Percentiles rank a stretch among this genome's conserved stretches.
phyloP scores from a whole-genome alignment of 2,888 invertebrate species.

The Amphimallon solstitiale region DNA sequence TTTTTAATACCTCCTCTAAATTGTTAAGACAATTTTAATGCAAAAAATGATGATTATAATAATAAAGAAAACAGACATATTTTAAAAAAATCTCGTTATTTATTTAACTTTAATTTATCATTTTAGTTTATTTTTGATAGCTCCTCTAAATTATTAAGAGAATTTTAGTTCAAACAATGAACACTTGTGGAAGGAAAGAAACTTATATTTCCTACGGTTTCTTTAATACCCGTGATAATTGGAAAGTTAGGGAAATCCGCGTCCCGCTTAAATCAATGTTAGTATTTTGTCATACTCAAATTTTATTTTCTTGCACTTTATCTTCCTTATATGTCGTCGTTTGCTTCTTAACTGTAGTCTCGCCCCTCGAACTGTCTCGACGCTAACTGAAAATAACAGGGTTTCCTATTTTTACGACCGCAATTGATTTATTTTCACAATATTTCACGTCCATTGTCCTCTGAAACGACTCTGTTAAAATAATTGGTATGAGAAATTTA shows the following conservation, averaged over 20 bases:
- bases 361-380: slow-evolving; percentile 38
- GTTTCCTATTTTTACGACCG: slow-evolving; percentile 53
- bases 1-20: too few relatives aligned
- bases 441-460: slow-evolving; percentile 44
- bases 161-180: too few relatives aligned
- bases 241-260: slow-evolving; percentile 35
- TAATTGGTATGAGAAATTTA: slow-evolving; percentile 30
- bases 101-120: too few relatives aligned
- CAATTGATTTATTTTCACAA: slow-evolving; percentile 47
- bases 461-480: slow-evolving; percentile 7
- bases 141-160: too few relatives aligned
- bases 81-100: too few relatives aligned
- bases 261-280: slow-evolving; percentile 53
- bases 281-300: slow-evolving; percentile 60
- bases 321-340: slow-evolving; percentile 61
- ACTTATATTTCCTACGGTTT: too few relatives aligned
- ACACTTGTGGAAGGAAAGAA: too few relatives aligned
- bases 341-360: slow-evolving; percentile 52
- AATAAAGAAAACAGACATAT: too few relatives aligned
- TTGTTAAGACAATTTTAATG: too few relatives aligned
- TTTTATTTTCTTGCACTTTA: slow-evolving; percentile 62
- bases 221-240: too few relatives aligned
- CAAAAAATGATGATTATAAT: too few relatives aligned
- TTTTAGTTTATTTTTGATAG: too few relatives aligned
- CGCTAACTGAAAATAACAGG: slow-evolving; percentile 55